These are phyloP conservation scores for Thalpophila matura DNA, from an alignment of 2,888 invertebrate genomes.

Conservation along the genomic window DNA sequence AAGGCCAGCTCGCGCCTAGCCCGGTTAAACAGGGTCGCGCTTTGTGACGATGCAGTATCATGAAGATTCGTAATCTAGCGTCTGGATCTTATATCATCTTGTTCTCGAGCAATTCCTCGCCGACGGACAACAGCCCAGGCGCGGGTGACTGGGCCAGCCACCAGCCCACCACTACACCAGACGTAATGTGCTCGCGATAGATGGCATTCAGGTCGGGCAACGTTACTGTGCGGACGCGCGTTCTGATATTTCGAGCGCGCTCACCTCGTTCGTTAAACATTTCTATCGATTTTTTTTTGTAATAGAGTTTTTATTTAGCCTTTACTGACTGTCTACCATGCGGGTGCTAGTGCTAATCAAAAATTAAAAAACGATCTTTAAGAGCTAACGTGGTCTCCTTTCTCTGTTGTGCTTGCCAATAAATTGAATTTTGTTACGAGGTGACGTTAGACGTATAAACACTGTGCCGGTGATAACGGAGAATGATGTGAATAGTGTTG, in stretches of 20 bases:
- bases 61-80: slow-evolving; percentile 21
- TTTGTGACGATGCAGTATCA: slow-evolving; percentile 18
- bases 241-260: slow-evolving; percentile 63
- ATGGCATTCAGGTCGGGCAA: slow-evolving; percentile 85
- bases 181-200: slow-evolving; percentile 73
- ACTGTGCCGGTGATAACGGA: slow-evolving; percentile 83
- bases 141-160: slow-evolving; percentile 70
- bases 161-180: slow-evolving; percentile 64
- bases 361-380: slow-evolving; percentile 48
- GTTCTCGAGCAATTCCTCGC: slow-evolving; percentile 61
- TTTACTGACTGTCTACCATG: slow-evolving; percentile 53
- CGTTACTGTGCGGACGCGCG: slow-evolving; percentile 78
- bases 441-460: slow-evolving; percentile 72
- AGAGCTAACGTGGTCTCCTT: slow-evolving; percentile 57
- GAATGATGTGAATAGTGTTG: slow-evolving; percentile 86
- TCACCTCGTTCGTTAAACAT: slow-evolving; percentile 65
- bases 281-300: slow-evolving; percentile 74
- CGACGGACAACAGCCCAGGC: slow-evolving; percentile 50
- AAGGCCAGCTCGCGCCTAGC: slow-evolving; percentile 16
- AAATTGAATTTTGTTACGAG: slow-evolving; percentile 70
- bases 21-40: slow-evolving; percentile 17
- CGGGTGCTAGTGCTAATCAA: slow-evolving; percentile 65
- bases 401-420: slow-evolving; percentile 66
- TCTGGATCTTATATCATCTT: slow-evolving; percentile 61
- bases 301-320: slow-evolving; percentile 68